phyloP scores from a whole-genome alignment of 2,888 invertebrate genomes.

The Machimus atricapillus region DNA sequence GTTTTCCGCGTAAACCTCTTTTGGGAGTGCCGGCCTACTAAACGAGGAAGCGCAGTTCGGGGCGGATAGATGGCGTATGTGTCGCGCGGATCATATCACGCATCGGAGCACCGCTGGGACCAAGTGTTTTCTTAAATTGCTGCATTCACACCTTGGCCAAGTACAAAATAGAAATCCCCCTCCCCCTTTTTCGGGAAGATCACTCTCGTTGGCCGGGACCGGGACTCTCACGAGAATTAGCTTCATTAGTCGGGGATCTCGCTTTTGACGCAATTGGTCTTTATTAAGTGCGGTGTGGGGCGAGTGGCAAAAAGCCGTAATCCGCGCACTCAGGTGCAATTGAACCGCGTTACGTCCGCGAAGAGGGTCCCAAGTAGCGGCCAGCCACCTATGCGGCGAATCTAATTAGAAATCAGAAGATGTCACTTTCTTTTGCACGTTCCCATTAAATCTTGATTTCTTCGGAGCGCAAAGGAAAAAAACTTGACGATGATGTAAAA shows the following conservation, averaged over 20 bases:
- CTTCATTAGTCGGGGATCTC: background rate
- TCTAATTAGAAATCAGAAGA: constrained; percentile 29
- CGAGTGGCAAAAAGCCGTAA: background rate
- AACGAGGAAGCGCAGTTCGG: background rate
- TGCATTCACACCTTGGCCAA: background rate
- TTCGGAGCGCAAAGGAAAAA: background rate
- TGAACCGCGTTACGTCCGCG: background rate
- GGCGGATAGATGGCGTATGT: background rate
- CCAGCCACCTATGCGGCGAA: constrained; percentile 16
- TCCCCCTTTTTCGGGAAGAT: background rate
- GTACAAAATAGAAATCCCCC: background rate
- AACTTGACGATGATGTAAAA: background rate
- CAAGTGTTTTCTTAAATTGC: background rate
- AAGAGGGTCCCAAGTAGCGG: background rate
- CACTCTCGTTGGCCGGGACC: background rate
- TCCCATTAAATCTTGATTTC: constrained; percentile 32
- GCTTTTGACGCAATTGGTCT: background rate
- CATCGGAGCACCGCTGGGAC: background rate
- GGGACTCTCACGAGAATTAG: constrained; percentile 1
- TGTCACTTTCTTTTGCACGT: constrained; percentile 36
- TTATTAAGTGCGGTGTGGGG: background rate
- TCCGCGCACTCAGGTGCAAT: background rate
- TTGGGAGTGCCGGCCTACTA: background rate
- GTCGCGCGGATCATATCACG: background rate
- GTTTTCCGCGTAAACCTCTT: background rate